These are phyloP conservation scores for Pogonomyrmex californicus DNA, from an alignment of 1,140 invertebrate species.

Conservation along the genomic window DNA sequence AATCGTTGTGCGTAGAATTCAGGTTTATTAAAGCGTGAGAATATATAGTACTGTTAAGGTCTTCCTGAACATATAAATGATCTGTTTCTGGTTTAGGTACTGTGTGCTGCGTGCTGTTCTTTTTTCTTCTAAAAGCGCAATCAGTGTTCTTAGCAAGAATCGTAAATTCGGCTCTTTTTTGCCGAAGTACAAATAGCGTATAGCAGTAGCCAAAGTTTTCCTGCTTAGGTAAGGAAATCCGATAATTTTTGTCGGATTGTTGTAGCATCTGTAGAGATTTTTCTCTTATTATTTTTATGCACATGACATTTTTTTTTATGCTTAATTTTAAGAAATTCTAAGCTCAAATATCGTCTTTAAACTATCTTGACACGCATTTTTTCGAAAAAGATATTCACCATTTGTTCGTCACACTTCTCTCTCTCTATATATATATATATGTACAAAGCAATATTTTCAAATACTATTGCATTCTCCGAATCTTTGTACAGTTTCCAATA, in stretches of 20 bases:
- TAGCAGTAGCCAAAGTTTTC: slow-evolving; percentile 82
- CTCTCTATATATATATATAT: slow-evolving; percentile 49
- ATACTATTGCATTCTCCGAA: slow-evolving; percentile 70
- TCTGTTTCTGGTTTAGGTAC: slow-evolving; percentile 76
- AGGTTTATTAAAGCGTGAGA: slow-evolving; percentile 82
- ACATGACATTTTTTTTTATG: slow-evolving; percentile 70
- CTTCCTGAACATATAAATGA: slow-evolving; percentile 82
- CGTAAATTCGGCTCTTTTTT: slow-evolving; percentile 74
- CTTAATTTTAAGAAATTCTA: slow-evolving; percentile 54
- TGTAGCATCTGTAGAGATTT: slow-evolving; percentile 60
- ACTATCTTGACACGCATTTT: slow-evolving; percentile 45
- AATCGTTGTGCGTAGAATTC: slow-evolving; percentile 83
- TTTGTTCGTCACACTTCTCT: slow-evolving; percentile 57
- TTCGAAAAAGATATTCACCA: slow-evolving; percentile 51
- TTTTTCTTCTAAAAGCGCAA: slow-evolving; percentile 73
- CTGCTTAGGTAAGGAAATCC: slow-evolving; percentile 72
- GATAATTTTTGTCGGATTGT: slow-evolving; percentile 59
- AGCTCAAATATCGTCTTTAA: slow-evolving; percentile 48
- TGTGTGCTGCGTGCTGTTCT: slow-evolving; percentile 75
- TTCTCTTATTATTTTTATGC: slow-evolving; percentile 70
- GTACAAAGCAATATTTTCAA: slow-evolving; percentile 73
- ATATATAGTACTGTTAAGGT: slow-evolving; percentile 84
- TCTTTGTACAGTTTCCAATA: slow-evolving; percentile 78
- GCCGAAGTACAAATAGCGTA: slow-evolving; percentile 80
- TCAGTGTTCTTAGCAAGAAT: slow-evolving; percentile 75